A percentile compares a stretch with the other conserved stretches of the same genome.
phyloP scores from a whole-genome alignment of 2,797 vertebrate genomes.

The Spinus pinus region DNA sequence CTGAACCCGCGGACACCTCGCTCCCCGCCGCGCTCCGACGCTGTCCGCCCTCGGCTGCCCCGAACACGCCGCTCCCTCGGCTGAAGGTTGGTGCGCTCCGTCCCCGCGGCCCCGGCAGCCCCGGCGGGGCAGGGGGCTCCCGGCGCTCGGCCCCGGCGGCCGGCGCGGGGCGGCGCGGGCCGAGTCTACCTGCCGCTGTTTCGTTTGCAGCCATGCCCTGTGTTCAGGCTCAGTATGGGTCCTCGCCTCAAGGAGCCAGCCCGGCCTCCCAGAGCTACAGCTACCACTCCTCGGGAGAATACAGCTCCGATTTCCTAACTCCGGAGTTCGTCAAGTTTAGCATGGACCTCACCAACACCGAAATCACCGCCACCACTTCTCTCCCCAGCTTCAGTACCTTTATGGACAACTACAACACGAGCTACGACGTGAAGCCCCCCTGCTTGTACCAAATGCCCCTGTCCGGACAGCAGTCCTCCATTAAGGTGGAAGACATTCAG shows the following conservation, averaged over 20 bases:
- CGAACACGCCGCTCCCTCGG: neutral
- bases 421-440: constrained; percentile 92
- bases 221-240: constrained; percentile 95
- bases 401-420: constrained; percentile 86
- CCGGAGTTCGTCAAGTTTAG: constrained; percentile 99
- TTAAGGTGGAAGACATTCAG: constrained; percentile 98
- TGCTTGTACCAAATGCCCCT: constrained; percentile 98
- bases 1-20: neutral
- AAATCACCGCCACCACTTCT: constrained; percentile 88
- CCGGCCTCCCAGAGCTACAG: constrained; percentile 94
- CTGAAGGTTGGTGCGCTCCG: neutral
- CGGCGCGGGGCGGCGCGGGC: neutral
- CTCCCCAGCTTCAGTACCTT: constrained; percentile 87
- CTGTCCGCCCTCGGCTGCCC: neutral
- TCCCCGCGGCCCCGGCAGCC: neutral
- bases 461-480: constrained; percentile 92
- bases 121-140: neutral
- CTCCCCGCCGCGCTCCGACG: neutral
- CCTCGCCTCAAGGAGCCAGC: constrained; percentile 95
- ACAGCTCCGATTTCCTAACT: constrained; percentile 95
- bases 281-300: constrained; percentile 90
- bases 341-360: constrained; percentile 99
- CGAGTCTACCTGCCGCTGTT: constrained; percentile 77
- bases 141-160: neutral
- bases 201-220: constrained; percentile 93